Percentiles rank a stretch among this genome's conserved stretches.
Evolutionary conservation across 2,113 vertebrate genomes (phyloP).

Genomic region (Ochotona princeps): DNA sequence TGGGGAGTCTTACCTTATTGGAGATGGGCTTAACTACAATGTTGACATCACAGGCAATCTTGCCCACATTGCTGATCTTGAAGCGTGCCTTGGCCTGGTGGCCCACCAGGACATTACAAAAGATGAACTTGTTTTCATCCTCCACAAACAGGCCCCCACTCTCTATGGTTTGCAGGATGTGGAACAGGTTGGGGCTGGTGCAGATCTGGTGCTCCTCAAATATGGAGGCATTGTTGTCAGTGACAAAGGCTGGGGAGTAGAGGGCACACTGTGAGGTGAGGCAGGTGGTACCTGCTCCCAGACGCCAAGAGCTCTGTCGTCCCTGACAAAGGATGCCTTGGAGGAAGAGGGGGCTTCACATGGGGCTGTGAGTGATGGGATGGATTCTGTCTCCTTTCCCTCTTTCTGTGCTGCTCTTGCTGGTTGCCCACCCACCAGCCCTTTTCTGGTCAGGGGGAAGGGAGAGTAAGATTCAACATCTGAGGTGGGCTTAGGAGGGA

Average conservation of each 20-base stretch:
- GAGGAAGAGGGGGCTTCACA: not conserved
- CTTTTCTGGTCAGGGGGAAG: not conserved
- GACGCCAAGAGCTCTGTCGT: not conserved
- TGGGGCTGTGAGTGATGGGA: not conserved
- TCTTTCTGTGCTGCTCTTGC: not conserved
- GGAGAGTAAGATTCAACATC: not conserved
- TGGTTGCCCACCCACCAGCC: not conserved
- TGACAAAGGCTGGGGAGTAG: conserved; percentile 83
- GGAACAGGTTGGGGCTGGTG: conserved; percentile 82
- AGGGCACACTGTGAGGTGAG: not conserved
- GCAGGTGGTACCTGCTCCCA: not conserved
- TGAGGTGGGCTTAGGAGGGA: not conserved
- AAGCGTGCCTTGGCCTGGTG: conserved; percentile 88
- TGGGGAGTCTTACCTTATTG: conserved; percentile 85
- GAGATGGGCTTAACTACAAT: conserved; percentile 85
- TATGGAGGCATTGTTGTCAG: conserved; percentile 86
- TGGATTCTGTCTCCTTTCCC: not conserved
- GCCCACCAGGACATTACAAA: conserved; percentile 90
- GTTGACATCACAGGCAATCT: conserved; percentile 88
- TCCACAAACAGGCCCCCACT: conserved; percentile 87
- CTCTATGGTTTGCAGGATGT: conserved; percentile 81
- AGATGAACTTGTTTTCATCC: conserved; percentile 93
- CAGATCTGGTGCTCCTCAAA: conserved; percentile 94
- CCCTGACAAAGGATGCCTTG: not conserved
- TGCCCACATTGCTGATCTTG: conserved; percentile 89